Evolutionary conservation across 2,888 invertebrate species (phyloP), one percentile per base, ranked within the genome.

Genomic region (Nebria salina): DNA sequence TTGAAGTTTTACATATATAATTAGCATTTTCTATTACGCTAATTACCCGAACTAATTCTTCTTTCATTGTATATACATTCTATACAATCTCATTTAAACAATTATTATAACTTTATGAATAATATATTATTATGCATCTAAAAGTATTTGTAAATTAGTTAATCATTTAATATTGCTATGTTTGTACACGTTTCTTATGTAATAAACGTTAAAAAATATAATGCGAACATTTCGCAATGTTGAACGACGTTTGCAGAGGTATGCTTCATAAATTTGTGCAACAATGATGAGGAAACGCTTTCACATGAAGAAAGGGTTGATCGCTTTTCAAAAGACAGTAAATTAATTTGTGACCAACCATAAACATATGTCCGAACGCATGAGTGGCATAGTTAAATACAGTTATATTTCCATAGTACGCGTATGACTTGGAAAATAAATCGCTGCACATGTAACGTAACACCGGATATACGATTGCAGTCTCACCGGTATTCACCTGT

Each of bases 261-360:
- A 26, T 68, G 77, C 72, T 72, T 64, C 43, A 72, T 43, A 77
- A 77, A 72, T 72, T 77, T 72, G 72, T 77, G 64, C 4, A 77
- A 77, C 70, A 77, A 77, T 77, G 72, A 64, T 72, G 72, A 72
- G 77, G 77, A 72, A 72, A 64, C 65, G 72, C 77, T 77, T 77
- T 77, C 77, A n/a, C 77, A 41, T 77, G 26, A 77, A 77, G 72
- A 77, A 77, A 77, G 77, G 77, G 77, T 77, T 77, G 77, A 77
- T 77, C 77, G 70, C 54, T 15, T 54, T 54, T 54, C 54, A 54
- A 54, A 54, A 54, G 54, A 54, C 54, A 54, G 54, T 54, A 54
- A 54, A 54, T 54, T 54, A 54, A 54, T 54, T 54, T 54, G 54
- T 54, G 54, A 54, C 54, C 54, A 54, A 54, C 54, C 54, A 54